Conservation (phyloP, 2,888 invertebrate species). For the Notodonta ziczac region DNA sequence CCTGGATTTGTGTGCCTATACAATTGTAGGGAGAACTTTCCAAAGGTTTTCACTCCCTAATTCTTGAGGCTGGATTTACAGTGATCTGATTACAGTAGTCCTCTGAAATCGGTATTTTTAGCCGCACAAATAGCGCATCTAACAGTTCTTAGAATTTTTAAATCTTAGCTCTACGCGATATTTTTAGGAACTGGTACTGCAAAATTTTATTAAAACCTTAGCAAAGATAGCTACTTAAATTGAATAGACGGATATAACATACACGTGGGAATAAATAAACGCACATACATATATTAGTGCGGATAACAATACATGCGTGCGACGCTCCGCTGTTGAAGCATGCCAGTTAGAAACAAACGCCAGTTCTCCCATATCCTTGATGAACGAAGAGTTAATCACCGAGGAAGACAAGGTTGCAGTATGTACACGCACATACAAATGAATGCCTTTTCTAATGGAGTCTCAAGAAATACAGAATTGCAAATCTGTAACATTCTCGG, state of each 20-base stretch:
- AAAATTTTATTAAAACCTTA: too few relatives aligned
- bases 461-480: background rate
- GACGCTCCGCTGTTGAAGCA: background rate
- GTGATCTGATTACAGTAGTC: too few relatives aligned
- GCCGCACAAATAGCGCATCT: too few relatives aligned
- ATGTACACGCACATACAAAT: too few relatives aligned
- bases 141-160: too few relatives aligned
- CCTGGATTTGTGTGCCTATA: background rate
- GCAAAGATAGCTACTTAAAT: background rate
- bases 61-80: background rate
- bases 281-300: conserved; percentile 28
- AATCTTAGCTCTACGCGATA: too few relatives aligned
- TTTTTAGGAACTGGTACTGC: too few relatives aligned
- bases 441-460: background rate
- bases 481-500: too few relatives aligned
- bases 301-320: conserved; percentile 4
- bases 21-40: background rate
- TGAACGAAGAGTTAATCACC: background rate
- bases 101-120: too few relatives aligned
- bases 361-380: conserved; percentile 5
- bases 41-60: background rate
- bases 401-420: background rate
- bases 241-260: conserved; percentile 17
- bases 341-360: background rate
- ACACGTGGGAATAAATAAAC: conserved; percentile 37